Base-by-base conservation (phyloP, 2,888 invertebrate genomes). In the Eudemis profundana region DNA sequence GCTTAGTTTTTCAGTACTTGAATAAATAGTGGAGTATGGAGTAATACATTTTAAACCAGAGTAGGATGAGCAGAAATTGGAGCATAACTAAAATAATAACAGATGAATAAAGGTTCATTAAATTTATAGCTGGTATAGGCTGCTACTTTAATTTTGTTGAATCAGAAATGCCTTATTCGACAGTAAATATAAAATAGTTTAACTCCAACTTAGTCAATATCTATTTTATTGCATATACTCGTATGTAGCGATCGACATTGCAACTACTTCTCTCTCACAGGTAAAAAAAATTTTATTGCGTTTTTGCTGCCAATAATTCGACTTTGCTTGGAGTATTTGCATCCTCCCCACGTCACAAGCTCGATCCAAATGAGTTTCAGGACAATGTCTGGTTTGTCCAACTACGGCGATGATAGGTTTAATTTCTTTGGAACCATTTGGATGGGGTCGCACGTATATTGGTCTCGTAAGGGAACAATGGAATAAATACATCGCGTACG, bases 281-380 rank as follows among this genome's bases (percentile, higher is more conserved):
- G 27, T 29, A 50, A 61, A 61, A 40, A 40, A 50, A 29, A 29
- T 57, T 57, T 33, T 57, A 57, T 33, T 19, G 19, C 15, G 27
- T 14, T 27, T 54, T 56, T 33, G 49, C 27, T 21, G 17, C 49
- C 38, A 21, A 40, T 49, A 60, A 49, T 12, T 49, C 38, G 15
- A 38, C 27, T 14, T 10, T 27, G 27, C 8, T 49, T 23, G 1
- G 19, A 12, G 27, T 49, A 27, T 50, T 40, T 50, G 17, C 19
- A 7, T 46, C 46, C 23, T 17, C 15, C 42, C 59, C 38, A n/a
- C 27, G 49, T 38, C 38, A 46, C 21, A 23, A 49, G 60, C 49
- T 38, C 27, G 49, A 27, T 40, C 23, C 17, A 60, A 27, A 7
- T 14, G 15, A 36, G 21, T 12, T 23, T 40, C 12, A 42, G 40